Base-by-base conservation (phyloP, 2,113 vertebrate genomes). In the Terrapene triunguis region DNA sequence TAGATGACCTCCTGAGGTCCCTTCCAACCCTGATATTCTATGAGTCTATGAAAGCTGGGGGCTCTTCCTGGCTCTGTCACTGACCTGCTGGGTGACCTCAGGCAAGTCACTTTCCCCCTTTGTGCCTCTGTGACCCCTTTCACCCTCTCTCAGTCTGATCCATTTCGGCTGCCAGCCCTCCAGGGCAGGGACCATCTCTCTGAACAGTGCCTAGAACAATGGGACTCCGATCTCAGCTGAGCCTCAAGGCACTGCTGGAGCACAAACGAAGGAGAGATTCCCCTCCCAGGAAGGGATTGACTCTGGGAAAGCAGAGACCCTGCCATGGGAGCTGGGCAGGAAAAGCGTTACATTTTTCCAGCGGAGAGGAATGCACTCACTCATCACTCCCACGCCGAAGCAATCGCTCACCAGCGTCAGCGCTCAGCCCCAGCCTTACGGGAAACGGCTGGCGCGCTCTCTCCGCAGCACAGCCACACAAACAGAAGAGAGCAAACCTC, bases 151-250 rank as follows among this genome's bases (percentile, higher is more conserved):
- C 11, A 32, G 72, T 24, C 21, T 44, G 38, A 38, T 44, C 72
- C n/a, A 22, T 12, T 74, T 11, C 10, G 69, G 38, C 24, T 9
- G 10, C 32, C 32, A 38, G 32, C 53, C 8, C 10, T 4, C 10
- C 0, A 0, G 27, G 27, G 22, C 51, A 0, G 0, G n/a, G 47
- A 17, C n/a, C 3, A 4, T 9, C 54, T 55, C 82, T 6, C 65
- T 21, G 65, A 53, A 24, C 1, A 3, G 50, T 27, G n/a, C 44
- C n/a, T 2, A 44, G 3, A 35, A 1, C 1, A 17, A 10, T 3
- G 9, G 11, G 27, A 16, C 35, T 57, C 57, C 0, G 2, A 44
- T 44, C 72, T 44, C 10, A 72, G 35, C 17, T 5, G 27, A 59
- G 35, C 62, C 62, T 16, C 62, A 19, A 65, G 35, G 32, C 7